A percentile compares a stretch with the other conserved stretches of the same genome.
These are phyloP conservation scores for Bombylius major DNA, from an alignment of 2,888 invertebrate species.

Conservation along the genomic window DNA sequence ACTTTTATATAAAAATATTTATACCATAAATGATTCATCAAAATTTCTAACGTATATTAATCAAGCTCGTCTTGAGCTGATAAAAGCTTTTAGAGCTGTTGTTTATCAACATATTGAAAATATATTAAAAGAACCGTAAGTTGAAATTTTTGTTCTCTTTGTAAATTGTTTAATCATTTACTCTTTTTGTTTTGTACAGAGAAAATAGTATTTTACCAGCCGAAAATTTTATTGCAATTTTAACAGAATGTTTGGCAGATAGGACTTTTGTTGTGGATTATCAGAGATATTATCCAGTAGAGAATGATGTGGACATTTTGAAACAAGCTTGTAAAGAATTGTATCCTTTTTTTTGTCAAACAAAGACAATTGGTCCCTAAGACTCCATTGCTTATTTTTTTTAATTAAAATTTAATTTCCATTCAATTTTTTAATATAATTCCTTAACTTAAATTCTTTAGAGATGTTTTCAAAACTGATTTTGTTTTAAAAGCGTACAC, in stretches of 20 bases:
- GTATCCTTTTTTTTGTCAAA: slow-evolving; percentile 43
- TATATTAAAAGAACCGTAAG: slow-evolving; percentile 33
- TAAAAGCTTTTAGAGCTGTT: slow-evolving; percentile 37
- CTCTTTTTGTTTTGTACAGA: slow-evolving; percentile 1
- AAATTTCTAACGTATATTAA: slow-evolving; percentile 29
- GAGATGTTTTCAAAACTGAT: slow-evolving; percentile 20
- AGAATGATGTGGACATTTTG: slow-evolving; percentile 52
- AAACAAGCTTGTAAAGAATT: slow-evolving; percentile 49
- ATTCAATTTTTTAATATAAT: too few species aligned
- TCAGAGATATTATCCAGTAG: slow-evolving; percentile 50
- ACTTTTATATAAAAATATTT: slow-evolving; percentile 51
- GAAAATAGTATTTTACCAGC: slow-evolving; percentile 15
- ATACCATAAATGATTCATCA: slow-evolving; percentile 27
- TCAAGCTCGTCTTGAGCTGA: slow-evolving; percentile 34
- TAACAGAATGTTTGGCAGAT: slow-evolving; percentile 41
- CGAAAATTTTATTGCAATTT: slow-evolving; percentile 27
- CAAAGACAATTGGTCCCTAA: neutral
- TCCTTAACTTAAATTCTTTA: neutral
- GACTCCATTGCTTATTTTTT: neutral
- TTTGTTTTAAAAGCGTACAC: slow-evolving; percentile 25
- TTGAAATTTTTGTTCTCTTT: neutral
- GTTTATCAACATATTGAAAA: slow-evolving; percentile 30
- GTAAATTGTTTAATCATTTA: slow-evolving; percentile 1
- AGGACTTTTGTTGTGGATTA: slow-evolving; percentile 56
- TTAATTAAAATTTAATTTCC: neutral